Percentiles rank a stretch among this genome's conserved stretches.
Evolutionary conservation across 23 tunicate species (phyloP).

Genomic region (Diplosoma virens): DNA sequence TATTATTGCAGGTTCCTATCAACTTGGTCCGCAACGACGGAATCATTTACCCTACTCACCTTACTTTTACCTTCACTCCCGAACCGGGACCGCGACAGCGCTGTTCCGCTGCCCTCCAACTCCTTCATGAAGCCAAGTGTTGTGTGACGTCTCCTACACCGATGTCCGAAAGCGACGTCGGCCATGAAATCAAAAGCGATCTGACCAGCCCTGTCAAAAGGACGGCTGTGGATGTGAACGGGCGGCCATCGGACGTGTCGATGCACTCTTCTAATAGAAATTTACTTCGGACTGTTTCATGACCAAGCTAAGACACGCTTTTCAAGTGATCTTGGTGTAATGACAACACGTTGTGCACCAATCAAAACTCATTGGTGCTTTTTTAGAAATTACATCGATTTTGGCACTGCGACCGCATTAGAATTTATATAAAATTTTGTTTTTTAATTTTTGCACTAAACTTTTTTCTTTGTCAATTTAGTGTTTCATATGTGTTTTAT

Average conservation of each 20-base stretch:
- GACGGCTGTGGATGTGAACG: constrained; percentile 54
- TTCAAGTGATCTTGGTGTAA: too few relatives aligned
- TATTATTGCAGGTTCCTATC: constrained; percentile 72
- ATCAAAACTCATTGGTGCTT: too few relatives aligned
- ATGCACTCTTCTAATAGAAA: constrained; percentile 27
- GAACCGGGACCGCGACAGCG: constrained; percentile 91
- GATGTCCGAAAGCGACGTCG: constrained; percentile 42
- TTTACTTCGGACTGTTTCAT: not conserved
- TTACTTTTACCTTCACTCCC: constrained; percentile 81
- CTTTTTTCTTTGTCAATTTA: too few relatives aligned
- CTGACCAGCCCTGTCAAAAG: constrained; percentile 31
- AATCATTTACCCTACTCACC: constrained; percentile 82
- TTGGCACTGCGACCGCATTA: too few relatives aligned
- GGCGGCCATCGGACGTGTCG: constrained; percentile 47
- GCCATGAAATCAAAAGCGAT: constrained; percentile 29
- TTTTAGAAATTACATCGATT: too few relatives aligned
- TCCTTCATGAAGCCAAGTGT: constrained; percentile 43
- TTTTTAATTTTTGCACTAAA: too few relatives aligned
- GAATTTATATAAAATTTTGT: too few relatives aligned
- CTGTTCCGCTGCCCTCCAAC: constrained; percentile 48
- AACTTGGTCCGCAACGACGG: constrained; percentile 92
- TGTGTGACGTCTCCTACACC: constrained; percentile 60
- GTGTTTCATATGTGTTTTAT: too few relatives aligned
- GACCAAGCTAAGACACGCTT: too few relatives aligned
- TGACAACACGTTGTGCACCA: too few relatives aligned